Percentiles rank a stretch among this genome's conserved stretches.
phyloP scores from a whole-genome alignment of 2,797 vertebrate species.

The Halcyon chelicuti region DNA sequence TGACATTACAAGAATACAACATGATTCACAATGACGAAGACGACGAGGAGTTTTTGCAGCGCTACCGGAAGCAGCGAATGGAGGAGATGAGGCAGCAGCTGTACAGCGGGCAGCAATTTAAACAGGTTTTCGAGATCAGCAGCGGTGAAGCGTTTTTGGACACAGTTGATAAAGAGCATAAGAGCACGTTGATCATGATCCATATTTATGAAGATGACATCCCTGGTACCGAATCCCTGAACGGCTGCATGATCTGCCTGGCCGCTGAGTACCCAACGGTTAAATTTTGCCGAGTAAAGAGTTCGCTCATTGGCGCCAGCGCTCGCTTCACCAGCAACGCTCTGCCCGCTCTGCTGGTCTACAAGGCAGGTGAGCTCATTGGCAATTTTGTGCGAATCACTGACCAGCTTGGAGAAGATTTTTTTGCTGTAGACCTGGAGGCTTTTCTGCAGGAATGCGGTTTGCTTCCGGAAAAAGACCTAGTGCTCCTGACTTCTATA shows the following conservation, averaged over 20 bases:
- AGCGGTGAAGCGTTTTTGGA: constrained; percentile 93
- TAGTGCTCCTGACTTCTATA: constrained; percentile 81
- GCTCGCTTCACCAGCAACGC: constrained; percentile 90
- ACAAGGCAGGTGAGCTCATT: constrained; percentile 93
- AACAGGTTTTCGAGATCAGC: constrained; percentile 88
- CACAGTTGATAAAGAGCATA: constrained; percentile 91
- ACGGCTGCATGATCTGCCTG: constrained; percentile 93
- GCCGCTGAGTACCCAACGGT: constrained; percentile 92
- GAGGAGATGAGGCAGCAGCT: constrained; percentile 94
- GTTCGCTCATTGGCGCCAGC: constrained; percentile 92
- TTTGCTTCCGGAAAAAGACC: constrained; percentile 91
- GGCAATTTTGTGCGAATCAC: constrained; percentile 98
- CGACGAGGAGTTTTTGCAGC: constrained; percentile 93
- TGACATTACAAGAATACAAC: constrained; percentile 82
- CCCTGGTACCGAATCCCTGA: constrained; percentile 91
- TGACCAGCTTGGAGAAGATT: constrained; percentile 97
- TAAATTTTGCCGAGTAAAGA: constrained; percentile 94
- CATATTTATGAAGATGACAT: constrained; percentile 93
- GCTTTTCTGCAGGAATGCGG: constrained; percentile 95
- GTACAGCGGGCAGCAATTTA: constrained; percentile 88
- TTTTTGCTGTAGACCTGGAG: constrained; percentile 96
- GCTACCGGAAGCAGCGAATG: constrained; percentile 94
- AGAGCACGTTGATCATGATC: constrained; percentile 90
- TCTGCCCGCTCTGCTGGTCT: constrained; percentile 94
- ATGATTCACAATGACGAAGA: constrained; percentile 86